Conservation (phyloP, 2,113 vertebrate genomes). For the Nesogale talazaci region DNA sequence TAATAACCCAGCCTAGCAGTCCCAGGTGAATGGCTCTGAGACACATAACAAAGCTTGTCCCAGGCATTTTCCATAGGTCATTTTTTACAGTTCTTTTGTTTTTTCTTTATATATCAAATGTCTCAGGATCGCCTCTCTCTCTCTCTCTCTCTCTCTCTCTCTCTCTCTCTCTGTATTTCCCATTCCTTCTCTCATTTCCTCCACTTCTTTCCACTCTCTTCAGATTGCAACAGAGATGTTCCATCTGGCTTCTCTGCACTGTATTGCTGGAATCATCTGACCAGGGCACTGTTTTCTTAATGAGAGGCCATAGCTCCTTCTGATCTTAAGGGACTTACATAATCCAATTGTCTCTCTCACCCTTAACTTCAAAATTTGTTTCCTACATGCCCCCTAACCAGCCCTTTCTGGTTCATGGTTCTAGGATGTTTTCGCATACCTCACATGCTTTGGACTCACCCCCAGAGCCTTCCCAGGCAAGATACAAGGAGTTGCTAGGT, state of each 20-base stretch:
- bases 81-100: not conserved
- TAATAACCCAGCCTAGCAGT: not conserved
- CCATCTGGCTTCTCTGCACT: not conserved
- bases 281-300: not conserved
- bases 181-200: not conserved
- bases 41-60: constrained; percentile 16
- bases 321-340: not conserved
- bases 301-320: not conserved
- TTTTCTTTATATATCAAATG: not conserved
- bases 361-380: not conserved
- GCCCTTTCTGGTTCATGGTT: not conserved
- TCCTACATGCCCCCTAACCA: not conserved
- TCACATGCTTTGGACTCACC: not conserved
- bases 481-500: not conserved
- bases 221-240: not conserved
- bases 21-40: not conserved
- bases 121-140: not conserved
- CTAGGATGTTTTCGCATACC: not conserved
- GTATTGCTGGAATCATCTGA: not conserved
- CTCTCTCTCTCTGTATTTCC: not conserved
- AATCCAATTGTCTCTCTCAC: not conserved
- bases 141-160: not conserved
- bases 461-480: not conserved
- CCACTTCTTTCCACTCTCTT: not conserved
- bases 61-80: not conserved